Conservation (phyloP, 2,113 vertebrate species). For the Chitala chitala region DNA sequence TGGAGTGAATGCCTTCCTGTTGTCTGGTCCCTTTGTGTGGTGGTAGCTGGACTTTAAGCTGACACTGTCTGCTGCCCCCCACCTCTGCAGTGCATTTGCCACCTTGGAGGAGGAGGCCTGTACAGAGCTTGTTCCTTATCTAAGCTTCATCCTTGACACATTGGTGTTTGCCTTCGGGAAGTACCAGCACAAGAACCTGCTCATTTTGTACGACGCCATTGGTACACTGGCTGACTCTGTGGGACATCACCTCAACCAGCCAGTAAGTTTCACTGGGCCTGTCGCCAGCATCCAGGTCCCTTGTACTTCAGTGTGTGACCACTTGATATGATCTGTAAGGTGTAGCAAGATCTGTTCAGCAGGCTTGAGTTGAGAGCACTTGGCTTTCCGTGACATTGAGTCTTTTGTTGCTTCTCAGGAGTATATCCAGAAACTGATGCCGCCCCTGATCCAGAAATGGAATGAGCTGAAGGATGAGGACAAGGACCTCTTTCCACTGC, state of each 20-base stretch:
- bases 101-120: slow-evolving; percentile 92
- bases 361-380: neutral
- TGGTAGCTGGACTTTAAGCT: too few species aligned
- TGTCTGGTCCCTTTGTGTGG: too few species aligned
- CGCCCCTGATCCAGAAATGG: slow-evolving; percentile 87
- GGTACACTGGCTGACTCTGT: slow-evolving; percentile 89
- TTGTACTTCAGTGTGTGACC: too few species aligned
- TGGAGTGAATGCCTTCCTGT: too few species aligned
- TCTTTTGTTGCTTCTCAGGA: slow-evolving; percentile 58
- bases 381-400: neutral
- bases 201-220: slow-evolving; percentile 92
- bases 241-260: slow-evolving; percentile 90
- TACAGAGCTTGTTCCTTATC: slow-evolving; percentile 90
- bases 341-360: neutral
- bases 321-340: too few species aligned
- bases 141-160: slow-evolving; percentile 91
- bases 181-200: slow-evolving; percentile 93
- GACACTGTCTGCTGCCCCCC: neutral
- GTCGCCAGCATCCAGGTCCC: too few species aligned
- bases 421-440: slow-evolving; percentile 90
- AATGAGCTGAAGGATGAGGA: slow-evolving; percentile 91
- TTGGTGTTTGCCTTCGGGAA: slow-evolving; percentile 94
- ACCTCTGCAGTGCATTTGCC: slow-evolving; percentile 74
- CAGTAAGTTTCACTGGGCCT: slow-evolving; percentile 54
- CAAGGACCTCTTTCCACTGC: slow-evolving; percentile 84